phyloP scores from a whole-genome alignment of 2,888 invertebrate genomes.

The Lycaena phlaeas region DNA sequence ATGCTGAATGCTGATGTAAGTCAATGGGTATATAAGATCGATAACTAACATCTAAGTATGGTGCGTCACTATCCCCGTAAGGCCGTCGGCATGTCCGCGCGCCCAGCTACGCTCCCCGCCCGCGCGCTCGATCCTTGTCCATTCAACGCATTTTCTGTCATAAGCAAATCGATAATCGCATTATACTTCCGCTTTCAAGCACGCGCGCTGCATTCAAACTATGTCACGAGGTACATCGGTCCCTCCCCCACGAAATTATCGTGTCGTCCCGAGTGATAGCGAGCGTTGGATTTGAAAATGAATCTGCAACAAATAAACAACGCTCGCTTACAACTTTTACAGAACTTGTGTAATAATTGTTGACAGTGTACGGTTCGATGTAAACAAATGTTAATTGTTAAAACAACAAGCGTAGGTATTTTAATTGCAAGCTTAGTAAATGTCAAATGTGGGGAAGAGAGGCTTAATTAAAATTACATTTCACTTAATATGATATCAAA shows the following conservation, averaged over 20 bases:
- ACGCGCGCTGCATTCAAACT: constrained; percentile 61
- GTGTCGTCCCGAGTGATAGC: constrained; percentile 12
- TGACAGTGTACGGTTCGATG: too few species aligned
- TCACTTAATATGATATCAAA: too few species aligned
- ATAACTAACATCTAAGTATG: too few species aligned
- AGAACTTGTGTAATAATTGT: too few species aligned
- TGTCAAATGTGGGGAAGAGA: too few species aligned
- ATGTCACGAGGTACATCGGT: constrained; percentile 39
- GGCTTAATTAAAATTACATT: too few species aligned
- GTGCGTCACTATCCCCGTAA: constrained; percentile 23
- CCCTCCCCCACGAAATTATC: constrained; percentile 17
- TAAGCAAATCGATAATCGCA: constrained; percentile 71
- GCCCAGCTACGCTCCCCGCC: constrained; percentile 23
- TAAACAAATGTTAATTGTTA: too few species aligned
- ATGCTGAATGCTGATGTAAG: too few species aligned
- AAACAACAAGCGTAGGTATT: too few species aligned
- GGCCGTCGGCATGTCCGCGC: constrained; percentile 22
- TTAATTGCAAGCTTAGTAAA: too few species aligned
- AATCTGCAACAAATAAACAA: constrained; percentile 6
- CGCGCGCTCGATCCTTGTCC: constrained; percentile 38
- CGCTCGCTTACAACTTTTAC: background rate
- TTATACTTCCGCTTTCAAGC: constrained; percentile 65
- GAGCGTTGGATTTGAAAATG: constrained; percentile 15
- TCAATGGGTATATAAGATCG: too few species aligned
- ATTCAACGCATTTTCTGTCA: constrained; percentile 71